A percentile compares a stretch with the other conserved stretches of the same genome.
These are phyloP conservation scores for Macrostomum lignano DNA, from an alignment of 1,140 invertebrate species.

Conservation along the genomic window DNA sequence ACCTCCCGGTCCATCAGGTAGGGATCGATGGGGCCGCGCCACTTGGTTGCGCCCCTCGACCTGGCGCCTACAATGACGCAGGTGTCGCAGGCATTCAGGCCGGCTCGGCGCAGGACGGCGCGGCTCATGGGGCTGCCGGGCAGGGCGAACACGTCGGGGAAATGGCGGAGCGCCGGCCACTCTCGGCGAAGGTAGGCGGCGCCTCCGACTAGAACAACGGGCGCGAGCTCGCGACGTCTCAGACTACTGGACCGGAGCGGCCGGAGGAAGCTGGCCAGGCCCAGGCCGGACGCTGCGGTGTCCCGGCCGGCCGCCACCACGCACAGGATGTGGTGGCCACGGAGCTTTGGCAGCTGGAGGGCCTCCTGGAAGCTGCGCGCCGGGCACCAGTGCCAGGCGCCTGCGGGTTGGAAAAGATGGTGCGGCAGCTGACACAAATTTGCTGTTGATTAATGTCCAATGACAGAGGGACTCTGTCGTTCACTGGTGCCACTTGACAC, in stretches of 20 bases:
- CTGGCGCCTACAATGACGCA: conserved; percentile 71
- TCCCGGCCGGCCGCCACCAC: conserved; percentile 88
- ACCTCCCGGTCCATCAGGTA: conserved; percentile 79
- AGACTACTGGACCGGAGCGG: conserved; percentile 54
- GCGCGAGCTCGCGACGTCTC: conserved; percentile 88
- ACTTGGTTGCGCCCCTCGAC: conserved; percentile 66
- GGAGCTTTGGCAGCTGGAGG: no score
- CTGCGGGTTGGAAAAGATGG: no score
- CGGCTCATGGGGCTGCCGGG: conserved; percentile 78
- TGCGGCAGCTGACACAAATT: no score
- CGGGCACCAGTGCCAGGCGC: no score
- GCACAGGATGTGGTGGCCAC: conserved; percentile 89
- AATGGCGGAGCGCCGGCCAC: conserved; percentile 92
- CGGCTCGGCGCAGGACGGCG: conserved; percentile 77
- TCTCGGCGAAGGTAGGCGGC: conserved; percentile 74
- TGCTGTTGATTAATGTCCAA: no score
- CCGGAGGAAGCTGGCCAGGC: conserved; percentile 12
- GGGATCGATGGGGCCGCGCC: conserved; percentile 30
- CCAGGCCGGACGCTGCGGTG: conserved; percentile 71
- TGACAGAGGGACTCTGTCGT: no score
- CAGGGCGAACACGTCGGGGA: conserved; percentile 75
- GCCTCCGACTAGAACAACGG: conserved; percentile 85
- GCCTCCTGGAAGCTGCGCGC: no score
- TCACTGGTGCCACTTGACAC: no score
- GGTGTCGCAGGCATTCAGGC: conserved; percentile 95